These are phyloP conservation scores for Tyria jacobaeae DNA, from an alignment of 2,888 invertebrate species.

Conservation along the genomic window DNA sequence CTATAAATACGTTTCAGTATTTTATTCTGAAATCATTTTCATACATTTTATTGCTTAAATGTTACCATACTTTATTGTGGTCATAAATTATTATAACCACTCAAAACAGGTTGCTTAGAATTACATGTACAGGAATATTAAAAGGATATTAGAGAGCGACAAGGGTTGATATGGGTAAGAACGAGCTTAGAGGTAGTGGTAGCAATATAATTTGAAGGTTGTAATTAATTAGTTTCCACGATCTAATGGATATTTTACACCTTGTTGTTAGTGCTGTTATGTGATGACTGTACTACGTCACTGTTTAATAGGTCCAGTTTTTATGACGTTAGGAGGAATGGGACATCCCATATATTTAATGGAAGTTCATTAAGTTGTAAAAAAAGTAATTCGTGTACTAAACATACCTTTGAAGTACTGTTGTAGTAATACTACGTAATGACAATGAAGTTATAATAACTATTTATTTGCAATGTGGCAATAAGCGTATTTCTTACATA, in stretches of 20 bases:
- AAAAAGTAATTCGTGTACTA: too few relatives aligned
- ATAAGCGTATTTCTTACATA: not conserved
- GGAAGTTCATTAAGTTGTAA: too few relatives aligned
- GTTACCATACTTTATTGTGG: constrained; percentile 27
- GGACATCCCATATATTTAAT: too few relatives aligned
- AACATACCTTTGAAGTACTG: too few relatives aligned
- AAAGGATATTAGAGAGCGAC: constrained; percentile 52
- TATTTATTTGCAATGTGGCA: not conserved
- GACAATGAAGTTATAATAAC: too few relatives aligned
- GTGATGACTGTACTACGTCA: not conserved
- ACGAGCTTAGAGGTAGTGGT: constrained; percentile 28
- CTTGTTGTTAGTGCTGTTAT: not conserved
- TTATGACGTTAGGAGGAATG: not conserved
- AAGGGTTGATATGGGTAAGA: constrained; percentile 64
- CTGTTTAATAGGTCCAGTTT: not conserved
- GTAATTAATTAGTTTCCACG: constrained; percentile 31
- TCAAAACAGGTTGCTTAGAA: constrained; percentile 22
- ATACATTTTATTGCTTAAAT: not conserved
- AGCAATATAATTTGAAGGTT: constrained; percentile 29
- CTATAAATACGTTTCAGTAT: not conserved
- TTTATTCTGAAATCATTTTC: not conserved
- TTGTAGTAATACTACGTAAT: too few relatives aligned
- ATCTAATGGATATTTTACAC: constrained; percentile 14
- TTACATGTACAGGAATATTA: constrained; percentile 19
- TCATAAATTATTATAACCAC: constrained; percentile 26